These are phyloP conservation scores for Hydropsyche tenuis DNA, from an alignment of 1,140 invertebrate species.

Conservation along the genomic window DNA sequence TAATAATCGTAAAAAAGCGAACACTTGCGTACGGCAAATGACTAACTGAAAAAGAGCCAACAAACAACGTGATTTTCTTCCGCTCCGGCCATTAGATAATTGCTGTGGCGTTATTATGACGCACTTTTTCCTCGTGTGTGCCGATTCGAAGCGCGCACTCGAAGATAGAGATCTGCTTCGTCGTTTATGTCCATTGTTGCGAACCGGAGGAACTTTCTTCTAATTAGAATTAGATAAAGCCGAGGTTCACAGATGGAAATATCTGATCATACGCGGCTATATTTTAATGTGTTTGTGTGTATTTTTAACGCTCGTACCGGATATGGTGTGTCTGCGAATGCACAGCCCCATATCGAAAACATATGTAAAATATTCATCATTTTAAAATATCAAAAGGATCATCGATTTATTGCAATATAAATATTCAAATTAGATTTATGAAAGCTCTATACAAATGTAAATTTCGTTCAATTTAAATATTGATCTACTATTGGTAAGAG, in stretches of 20 bases:
- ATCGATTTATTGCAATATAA: too few species aligned
- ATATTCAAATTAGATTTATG: too few species aligned
- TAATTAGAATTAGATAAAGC: conserved; percentile 13
- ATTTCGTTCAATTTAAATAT: too few species aligned
- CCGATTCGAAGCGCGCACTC: background rate
- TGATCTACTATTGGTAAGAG: too few species aligned
- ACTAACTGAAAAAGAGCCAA: too few species aligned
- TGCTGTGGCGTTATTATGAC: background rate
- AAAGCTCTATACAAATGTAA: too few species aligned
- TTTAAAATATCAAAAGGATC: too few species aligned
- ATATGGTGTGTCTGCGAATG: conserved; percentile 23
- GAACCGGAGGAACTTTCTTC: conserved; percentile 16
- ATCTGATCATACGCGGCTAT: too few species aligned
- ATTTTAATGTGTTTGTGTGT: background rate
- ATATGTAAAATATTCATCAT: too few species aligned
- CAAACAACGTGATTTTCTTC: background rate
- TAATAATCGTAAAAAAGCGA: conserved; percentile 10
- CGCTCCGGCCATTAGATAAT: conserved; percentile 2
- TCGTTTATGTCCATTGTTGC: conserved; percentile 13
- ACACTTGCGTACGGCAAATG: too few species aligned
- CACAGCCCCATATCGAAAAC: conserved; percentile 17
- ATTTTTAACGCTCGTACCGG: conserved; percentile 1
- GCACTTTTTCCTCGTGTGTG: conserved; percentile 6
- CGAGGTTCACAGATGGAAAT: conserved; percentile 11
- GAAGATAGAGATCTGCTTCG: conserved; percentile 6